These are phyloP conservation scores for Ornithorhynchus anatinus DNA, from an alignment of 2,113 vertebrate species.

Conservation along the genomic window DNA sequence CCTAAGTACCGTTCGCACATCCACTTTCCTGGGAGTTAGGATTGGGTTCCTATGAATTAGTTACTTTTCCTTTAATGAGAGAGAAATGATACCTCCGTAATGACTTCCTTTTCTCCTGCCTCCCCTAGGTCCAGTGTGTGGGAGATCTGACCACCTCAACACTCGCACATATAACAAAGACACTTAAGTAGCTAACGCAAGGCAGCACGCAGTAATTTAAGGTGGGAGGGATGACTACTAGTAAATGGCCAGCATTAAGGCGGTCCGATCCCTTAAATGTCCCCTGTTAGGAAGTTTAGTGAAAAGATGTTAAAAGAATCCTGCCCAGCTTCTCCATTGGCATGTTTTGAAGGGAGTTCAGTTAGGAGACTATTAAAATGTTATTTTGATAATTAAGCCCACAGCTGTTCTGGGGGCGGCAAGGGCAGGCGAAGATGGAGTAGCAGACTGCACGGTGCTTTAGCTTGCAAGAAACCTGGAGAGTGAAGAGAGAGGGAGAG, in stretches of 20 bases:
- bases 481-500: neutral
- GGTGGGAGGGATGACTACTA: conserved; percentile 51
- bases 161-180: conserved; percentile 41
- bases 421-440: conserved; percentile 65
- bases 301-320: conserved; percentile 73
- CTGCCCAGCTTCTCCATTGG: conserved; percentile 67
- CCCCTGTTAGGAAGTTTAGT: conserved; percentile 73
- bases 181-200: conserved; percentile 52
- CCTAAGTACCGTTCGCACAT: conserved; percentile 57
- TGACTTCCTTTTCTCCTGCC: conserved; percentile 43
- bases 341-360: conserved; percentile 73
- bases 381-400: conserved; percentile 85
- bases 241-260: conserved; percentile 54
- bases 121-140: conserved; percentile 45
- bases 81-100: conserved; percentile 6
- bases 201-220: conserved; percentile 25
- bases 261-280: conserved; percentile 65
- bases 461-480: neutral
- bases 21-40: conserved; percentile 38
- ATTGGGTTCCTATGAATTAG: conserved; percentile 29
- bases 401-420: conserved; percentile 78
- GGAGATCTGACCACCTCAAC: conserved; percentile 48
- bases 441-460: conserved; percentile 45
- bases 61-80: conserved; percentile 38
- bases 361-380: conserved; percentile 86